Evolutionary conservation across 2,113 vertebrate species (phyloP), one percentile per base, ranked within the genome.

Genomic region (Oriolus oriolus): DNA sequence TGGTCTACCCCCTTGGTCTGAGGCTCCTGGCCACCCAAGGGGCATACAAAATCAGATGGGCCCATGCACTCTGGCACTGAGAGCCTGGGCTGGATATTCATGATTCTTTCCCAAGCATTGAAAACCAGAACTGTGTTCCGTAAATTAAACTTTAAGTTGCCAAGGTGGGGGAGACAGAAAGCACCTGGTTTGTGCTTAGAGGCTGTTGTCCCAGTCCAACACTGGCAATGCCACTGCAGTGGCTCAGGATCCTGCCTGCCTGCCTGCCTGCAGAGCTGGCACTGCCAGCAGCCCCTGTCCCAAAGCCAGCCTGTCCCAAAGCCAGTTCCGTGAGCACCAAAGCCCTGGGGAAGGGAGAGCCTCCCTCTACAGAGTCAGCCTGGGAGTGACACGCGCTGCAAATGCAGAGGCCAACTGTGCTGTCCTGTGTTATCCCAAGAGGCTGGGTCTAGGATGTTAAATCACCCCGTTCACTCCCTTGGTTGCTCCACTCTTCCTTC

Each of bases 1-100:
- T 68, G 44, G 8, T 54, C 44, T 8, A 3, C 12, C 6, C 13
- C 19, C 35, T 26, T 0, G 0, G 11, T 33, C 54, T 45, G 39
- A 31, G 31, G 24, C 23, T 77, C 20, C 57, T 8, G 12, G 35
- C 20, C 16, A 10, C 63, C 37, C 65, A 37, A 81, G 28, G 28
- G 31, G 31, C 2, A 3, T 6, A 24, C 39, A 31, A 81, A 73
- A 16, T 27, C 49, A 47, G 31, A 27, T 0, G 5, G 39, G 66
- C 12, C 16, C 42, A 14, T 9, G 17, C 18, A 81, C 41, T 33
- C 85, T 31, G 22, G 47, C 27, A 37, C 37, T 24, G 42, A n/a
- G 22, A n/a, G 12, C 14, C 39, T 37, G 45, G 30, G 3, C 10
- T 28, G 22, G 16, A 66, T 9, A 52, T 17, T n/a, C 27, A 6